Conservation (phyloP, 2,797 vertebrate species). For the Eurystomus glaucurus region DNA sequence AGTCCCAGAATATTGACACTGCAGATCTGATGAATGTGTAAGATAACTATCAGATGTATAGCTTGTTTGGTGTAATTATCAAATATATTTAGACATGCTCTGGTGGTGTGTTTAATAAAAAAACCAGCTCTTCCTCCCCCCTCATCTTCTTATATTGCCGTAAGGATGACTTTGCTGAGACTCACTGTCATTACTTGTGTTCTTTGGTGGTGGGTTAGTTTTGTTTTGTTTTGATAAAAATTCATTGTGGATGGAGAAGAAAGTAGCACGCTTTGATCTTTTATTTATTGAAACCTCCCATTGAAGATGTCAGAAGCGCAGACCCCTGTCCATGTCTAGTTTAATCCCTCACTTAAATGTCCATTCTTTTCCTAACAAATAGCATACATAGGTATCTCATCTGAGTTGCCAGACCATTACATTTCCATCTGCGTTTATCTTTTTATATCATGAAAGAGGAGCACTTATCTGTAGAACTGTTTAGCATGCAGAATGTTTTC, state of each 20-base stretch:
- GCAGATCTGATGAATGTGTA: neutral
- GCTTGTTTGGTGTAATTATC: neutral
- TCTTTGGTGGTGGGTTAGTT: neutral
- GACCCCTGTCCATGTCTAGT: neutral
- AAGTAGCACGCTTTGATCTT: neutral
- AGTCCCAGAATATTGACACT: neutral
- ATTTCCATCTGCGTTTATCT: neutral
- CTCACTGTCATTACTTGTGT: neutral
- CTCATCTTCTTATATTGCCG: rapidly evolving
- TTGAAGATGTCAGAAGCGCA: neutral
- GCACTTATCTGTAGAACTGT: neutral
- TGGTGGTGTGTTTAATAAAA: neutral
- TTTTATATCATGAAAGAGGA: neutral
- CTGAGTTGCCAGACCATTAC: neutral
- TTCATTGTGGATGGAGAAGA: neutral
- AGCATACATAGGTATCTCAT: neutral
- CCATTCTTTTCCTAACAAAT: neutral
- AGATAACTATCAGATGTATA: neutral
- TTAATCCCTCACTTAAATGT: neutral
- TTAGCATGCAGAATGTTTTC: neutral
- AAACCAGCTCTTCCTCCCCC: neutral
- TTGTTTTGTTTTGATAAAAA: neutral
- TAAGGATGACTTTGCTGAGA: neutral
- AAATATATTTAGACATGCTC: neutral
- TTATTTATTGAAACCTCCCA: neutral